Base-by-base conservation (phyloP, 2,797 vertebrate genomes). In the Peromyscus melanophrys region DNA sequence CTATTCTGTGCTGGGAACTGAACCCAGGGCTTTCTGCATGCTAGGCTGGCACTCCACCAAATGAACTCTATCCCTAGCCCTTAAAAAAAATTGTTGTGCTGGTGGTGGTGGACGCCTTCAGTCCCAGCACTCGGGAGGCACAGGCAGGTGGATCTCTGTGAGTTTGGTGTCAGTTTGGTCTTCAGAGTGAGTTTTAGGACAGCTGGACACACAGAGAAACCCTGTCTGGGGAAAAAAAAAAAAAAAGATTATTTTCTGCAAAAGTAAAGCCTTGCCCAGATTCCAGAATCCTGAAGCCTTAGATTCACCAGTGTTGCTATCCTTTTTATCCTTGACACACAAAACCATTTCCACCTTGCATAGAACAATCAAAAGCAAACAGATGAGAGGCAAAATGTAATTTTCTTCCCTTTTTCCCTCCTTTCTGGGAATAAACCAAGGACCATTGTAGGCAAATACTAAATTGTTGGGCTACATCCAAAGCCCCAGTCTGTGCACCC, bases 41-140 rank as follows among this genome's bases (percentile, higher is more conserved):
- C 10, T 81, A 81, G 78, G 31, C 49, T 52, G 16, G 34, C 23
- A 86, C 7, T 71, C 46, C 29, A 37, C 65, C 12, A 37, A 55
- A n/a, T 82, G 55, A 82, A 25, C 46, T 86, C 21, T 52, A 1
- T 71, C 31, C 12, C 46, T 6, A 55, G 14, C 23, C 29, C 31
- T 52, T n/a, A 78, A 59, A 67, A 34, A 57, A 80, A 76, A 92
- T 93, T 90, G 91, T n/a, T 69, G 29, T 25, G 10, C 71, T 73
- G 37, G 71, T 73, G 12, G 37, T 73, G 37, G 21, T 7, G 3
- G 4, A 40, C 21, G 1, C n/a, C 69, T 73, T 73, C 40, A 73
- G 37, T 73, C 21, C 19, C 11, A 73, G 21, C 21, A 73, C n/a
- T 25, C 4, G 2, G 69, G 37, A 73, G 71, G 37, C 71, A 40